phyloP scores from a whole-genome alignment of 2,113 vertebrate genomes.

The Zosterops pallidus region DNA sequence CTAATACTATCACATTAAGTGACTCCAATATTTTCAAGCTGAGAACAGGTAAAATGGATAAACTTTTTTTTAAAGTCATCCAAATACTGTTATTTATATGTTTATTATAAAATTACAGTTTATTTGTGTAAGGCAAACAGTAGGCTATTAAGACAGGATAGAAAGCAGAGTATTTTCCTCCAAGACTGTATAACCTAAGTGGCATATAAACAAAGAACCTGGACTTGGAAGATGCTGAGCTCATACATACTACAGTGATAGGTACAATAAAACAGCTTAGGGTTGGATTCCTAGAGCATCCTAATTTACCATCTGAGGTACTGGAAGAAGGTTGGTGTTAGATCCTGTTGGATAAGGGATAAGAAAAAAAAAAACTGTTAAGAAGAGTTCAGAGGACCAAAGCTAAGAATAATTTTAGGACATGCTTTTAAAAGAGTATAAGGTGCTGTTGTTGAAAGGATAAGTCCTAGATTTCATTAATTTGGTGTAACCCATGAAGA shows the following conservation, averaged over 20 bases:
- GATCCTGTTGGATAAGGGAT: neutral
- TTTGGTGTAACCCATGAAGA: neutral
- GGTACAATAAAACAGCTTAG: neutral
- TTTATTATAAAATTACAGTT: neutral
- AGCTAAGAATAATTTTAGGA: neutral
- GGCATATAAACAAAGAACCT: neutral
- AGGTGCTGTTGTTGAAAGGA: neutral
- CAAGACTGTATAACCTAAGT: neutral
- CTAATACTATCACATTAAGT: neutral
- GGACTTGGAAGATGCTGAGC: neutral
- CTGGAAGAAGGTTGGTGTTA: neutral
- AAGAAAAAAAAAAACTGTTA: neutral
- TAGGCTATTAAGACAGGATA: neutral
- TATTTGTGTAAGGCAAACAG: neutral
- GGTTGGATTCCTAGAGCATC: neutral
- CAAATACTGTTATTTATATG: neutral
- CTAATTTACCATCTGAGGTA: neutral
- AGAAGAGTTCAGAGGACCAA: neutral
- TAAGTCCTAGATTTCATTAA: neutral
- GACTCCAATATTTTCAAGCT: neutral
- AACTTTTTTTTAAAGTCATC: neutral
- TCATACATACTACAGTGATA: neutral
- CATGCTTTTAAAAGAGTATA: neutral
- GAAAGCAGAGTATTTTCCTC: neutral
- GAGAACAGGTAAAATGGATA: neutral